Percentiles rank a stretch among this genome's conserved stretches.
Conservation (phyloP, 2,113 vertebrate genomes). For the Boulengeromyrus knoepffleri region DNA sequence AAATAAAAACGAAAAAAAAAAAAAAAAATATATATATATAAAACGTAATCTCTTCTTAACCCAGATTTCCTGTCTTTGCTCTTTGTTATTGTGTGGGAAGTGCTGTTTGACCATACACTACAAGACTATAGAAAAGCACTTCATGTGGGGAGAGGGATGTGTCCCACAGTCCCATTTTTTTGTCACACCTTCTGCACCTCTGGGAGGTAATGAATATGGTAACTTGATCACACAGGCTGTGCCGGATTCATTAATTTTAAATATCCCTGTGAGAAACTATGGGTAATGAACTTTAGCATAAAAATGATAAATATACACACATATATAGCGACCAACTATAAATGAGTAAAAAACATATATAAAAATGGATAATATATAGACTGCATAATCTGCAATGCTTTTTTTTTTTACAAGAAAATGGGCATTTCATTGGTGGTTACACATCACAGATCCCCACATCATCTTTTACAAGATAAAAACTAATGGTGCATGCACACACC, state of each 20-base stretch:
- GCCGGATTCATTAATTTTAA: slow-evolving; percentile 73
- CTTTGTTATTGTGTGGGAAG: background rate
- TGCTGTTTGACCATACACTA: background rate
- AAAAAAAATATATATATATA: background rate
- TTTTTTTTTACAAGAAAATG: background rate
- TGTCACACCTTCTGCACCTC: slow-evolving; percentile 45
- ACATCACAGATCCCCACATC: background rate
- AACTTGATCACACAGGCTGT: slow-evolving; percentile 62
- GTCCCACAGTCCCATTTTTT: slow-evolving; percentile 16
- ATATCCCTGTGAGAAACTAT: slow-evolving; percentile 49
- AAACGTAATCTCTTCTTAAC: background rate
- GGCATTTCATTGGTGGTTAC: background rate
- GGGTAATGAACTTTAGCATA: slow-evolving; percentile 20
- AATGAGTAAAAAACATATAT: background rate
- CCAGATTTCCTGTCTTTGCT: background rate
- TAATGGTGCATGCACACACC: background rate
- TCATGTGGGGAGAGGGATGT: background rate
- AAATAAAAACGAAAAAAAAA: background rate
- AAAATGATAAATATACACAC: background rate
- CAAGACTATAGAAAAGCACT: slow-evolving; percentile 10
- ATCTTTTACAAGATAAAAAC: background rate
- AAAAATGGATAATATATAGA: background rate
- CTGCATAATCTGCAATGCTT: background rate
- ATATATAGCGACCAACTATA: background rate
- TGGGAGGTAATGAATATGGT: slow-evolving; percentile 66